Percentiles rank a stretch among this genome's conserved stretches.
Evolutionary conservation across 2,888 invertebrate genomes (phyloP).

Genomic region (Ptychoptera contaminata): DNA sequence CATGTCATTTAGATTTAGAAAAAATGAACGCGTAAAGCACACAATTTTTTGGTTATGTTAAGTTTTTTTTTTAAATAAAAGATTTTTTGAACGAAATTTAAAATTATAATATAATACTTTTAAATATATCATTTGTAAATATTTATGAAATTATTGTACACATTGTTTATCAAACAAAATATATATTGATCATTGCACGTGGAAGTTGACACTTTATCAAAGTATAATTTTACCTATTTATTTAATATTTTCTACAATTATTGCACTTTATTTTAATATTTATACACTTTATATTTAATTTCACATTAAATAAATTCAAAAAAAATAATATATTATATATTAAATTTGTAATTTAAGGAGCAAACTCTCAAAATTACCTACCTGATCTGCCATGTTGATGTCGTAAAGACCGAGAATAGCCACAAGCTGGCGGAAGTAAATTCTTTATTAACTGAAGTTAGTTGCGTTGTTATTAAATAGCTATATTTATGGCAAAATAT

Average conservation of each 20-base stretch:
- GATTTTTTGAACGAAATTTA: not conserved
- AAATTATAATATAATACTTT: not conserved
- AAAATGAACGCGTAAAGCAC: no score
- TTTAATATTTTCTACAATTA: not conserved
- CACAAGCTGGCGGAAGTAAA: not conserved
- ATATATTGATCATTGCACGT: no score
- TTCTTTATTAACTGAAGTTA: not conserved
- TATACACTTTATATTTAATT: not conserved
- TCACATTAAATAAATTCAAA: not conserved
- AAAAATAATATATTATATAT: conserved; percentile 5
- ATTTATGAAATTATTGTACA: no score
- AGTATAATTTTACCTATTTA: not conserved
- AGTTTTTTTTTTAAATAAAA: no score
- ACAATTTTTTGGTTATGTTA: no score
- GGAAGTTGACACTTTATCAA: no score
- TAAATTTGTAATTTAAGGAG: conserved; percentile 6
- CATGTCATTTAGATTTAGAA: no score
- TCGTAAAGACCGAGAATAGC: conserved; percentile 15
- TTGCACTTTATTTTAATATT: not conserved
- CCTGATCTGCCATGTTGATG: conserved; percentile 71
- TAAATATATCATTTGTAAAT: no score
- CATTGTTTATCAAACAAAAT: no score
- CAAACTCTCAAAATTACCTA: conserved; percentile 30
- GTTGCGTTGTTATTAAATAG: not conserved
- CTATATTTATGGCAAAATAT: not conserved